Evolutionary conservation across 2,113 vertebrate species (phyloP), one percentile per base, ranked within the genome.

Genomic region (Xerus inauris): DNA sequence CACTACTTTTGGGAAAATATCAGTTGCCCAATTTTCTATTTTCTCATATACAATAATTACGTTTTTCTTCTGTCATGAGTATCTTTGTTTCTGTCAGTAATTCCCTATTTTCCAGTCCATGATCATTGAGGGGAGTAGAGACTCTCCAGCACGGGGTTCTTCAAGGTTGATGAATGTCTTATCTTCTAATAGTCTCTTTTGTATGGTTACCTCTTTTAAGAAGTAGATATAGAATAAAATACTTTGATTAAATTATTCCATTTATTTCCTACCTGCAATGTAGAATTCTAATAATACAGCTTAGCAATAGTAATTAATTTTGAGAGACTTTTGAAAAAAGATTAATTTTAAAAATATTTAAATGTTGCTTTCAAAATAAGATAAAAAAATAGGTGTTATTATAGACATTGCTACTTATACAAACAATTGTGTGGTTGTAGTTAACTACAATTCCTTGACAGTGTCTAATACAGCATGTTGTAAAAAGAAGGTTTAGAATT

Each of bases 401-500:
- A 57, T 20, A 22, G 20, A 57, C 22, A 1, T 57, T 22, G 54
- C 54, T 57, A 57, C 54, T 20, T 57, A 57, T 57, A 57, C 20
- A 57, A 57, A 57, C 54, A 20, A 57, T 57, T 57, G 54, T 57
- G 20, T 57, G 8, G 54, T 57, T 57, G 8, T 57, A 24, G 7
- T 8, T 57, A 57, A 57, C 54, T 57, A 22, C 54, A 57, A 57
- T 20, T 57, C 54, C 54, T 57, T 57, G 19, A 57, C 54, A 57
- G 24, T 57, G 20, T 57, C 54, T 57, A 57, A 22, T 57, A 57
- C 54, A 57, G 54, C 54, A 57, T 57, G 87, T 6, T 80, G 0
- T 6, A 42, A 73, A 96, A 76, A 71, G 57, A 67, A 79, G 35
- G n/a, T n/a, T 65, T 47, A 57, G 38, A 93, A 93, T 51, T 96